Evolutionary conservation across 2,888 invertebrate species (phyloP), one percentile per base, ranked within the genome.

Genomic region (Cancer borealis): DNA sequence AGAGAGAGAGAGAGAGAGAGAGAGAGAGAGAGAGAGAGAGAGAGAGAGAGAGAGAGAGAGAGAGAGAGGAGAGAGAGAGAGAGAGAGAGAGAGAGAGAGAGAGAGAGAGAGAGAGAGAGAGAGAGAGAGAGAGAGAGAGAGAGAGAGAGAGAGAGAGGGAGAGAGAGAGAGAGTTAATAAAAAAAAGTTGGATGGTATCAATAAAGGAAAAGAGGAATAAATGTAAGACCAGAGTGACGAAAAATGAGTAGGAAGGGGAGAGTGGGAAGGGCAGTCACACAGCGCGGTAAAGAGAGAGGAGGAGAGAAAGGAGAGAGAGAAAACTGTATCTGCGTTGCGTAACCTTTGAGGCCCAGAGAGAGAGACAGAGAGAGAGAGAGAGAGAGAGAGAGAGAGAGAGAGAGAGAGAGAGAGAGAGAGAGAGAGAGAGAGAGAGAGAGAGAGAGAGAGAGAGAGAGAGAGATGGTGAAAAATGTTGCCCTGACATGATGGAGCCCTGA

Each of bases 381-480:
- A 39, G 39, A 39, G 39, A 39, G 39, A 54, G 54, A 12, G 10
- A 54, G 54, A 54, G 54, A 54, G 54, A 12, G 54, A 54, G 54
- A 66, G 66, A 21, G 66, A 66, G 66, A 66, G 66, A 66, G 39
- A 39, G 39, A 39, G 39, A 39, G 39, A 39, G 39, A 39, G 39
- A 39, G 39, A 39, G 39, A 39, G 39, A 39, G 39, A 39, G 39
- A 39, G 39, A 39, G 39, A 39, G 39, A 39, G 39, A 39, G 54
- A 54, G 54, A 12, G 10, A 54, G 54, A 54, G 54, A 54, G 54
- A 12, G 54, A 54, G 54, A 66, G 66, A 21, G 66, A 66, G 79
- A 79, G 79, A 79, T 30, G 79, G 30, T 79, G 79, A 79, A 79
- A 79, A 79, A 79, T 79, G 79, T 79, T 79, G 79, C 79, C 79